Percentiles rank a stretch among this genome's conserved stretches.
Conservation (phyloP, 2,888 invertebrate species). For the Mantis religiosa region DNA sequence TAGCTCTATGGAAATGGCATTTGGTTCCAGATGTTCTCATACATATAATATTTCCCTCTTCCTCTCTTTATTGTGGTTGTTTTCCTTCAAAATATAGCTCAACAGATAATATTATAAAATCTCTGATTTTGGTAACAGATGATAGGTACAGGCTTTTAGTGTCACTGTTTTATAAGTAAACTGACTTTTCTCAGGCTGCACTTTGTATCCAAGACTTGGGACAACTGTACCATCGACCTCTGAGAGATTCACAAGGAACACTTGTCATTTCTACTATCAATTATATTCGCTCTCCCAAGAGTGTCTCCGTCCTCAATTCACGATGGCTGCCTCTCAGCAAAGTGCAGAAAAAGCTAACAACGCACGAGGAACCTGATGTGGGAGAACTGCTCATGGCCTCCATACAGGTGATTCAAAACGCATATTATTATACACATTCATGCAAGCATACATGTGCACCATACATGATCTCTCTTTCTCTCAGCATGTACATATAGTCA, state of each 20-base stretch:
- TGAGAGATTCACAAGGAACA: constrained; percentile 84
- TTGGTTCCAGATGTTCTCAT: no score
- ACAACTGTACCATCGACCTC: constrained; percentile 86
- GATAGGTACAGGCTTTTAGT: background rate
- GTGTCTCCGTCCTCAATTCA: constrained; percentile 83
- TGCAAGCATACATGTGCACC: background rate
- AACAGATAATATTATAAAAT: background rate
- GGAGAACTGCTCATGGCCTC: constrained; percentile 82
- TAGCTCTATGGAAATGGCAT: no score
- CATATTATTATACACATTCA: background rate
- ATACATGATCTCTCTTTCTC: no score
- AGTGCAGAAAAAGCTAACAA: constrained; percentile 71
- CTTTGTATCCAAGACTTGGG: constrained; percentile 91
- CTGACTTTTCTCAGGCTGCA: constrained; percentile 60
- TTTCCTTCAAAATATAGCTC: background rate
- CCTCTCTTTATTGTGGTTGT: no score
- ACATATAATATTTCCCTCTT: no score
- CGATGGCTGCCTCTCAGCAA: constrained; percentile 89
- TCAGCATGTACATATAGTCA: no score
- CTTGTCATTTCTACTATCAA: constrained; percentile 86
- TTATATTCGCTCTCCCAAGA: constrained; percentile 73
- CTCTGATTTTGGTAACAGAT: background rate
- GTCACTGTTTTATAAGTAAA: background rate
- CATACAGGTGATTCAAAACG: constrained; percentile 58
- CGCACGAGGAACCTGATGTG: constrained; percentile 70